Evolutionary conservation across 2,797 vertebrate genomes (phyloP), one percentile per base, ranked within the genome.

Genomic region (Apogon talboti): DNA sequence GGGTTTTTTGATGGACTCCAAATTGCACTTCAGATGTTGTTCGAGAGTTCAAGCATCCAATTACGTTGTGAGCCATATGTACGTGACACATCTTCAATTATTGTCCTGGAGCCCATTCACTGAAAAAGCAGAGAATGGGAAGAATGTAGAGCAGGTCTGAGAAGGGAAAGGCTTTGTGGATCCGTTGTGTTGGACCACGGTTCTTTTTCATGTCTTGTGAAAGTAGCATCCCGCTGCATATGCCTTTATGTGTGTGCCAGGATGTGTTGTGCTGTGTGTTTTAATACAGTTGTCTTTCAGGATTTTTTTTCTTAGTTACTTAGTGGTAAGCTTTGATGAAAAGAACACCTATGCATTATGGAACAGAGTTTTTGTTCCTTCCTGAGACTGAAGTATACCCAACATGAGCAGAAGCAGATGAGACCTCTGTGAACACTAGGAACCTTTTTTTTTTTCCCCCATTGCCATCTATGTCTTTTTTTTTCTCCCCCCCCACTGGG

Each of bases 1-100:
- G 58, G 45, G 53, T 37, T 73, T 76, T 81, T 72, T 76, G 62
- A 83, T 85, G 64, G 77, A 76, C 68, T 78, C 66, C 51, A 82
- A 85, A 88, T 82, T 88, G 77, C 82, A 83, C 75, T 86, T 90
- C 47, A 82, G 74, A 87, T 78, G 80, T 76, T 81, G 69, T 76
- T 86, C 74, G 54, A 82, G 69, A 81, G 63, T 78, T 78, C 59
- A 78, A 83, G 78, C 72, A 79, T 68, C 71, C 84, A 86, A 67
- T 86, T 84, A 81, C 54, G 51, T 68, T 42, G 50, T 49, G 59
- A 66, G 61, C 46, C 75, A 69, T 62, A 78, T 76, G 66, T 69
- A 77, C 37, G 50, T 78, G 79, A 89, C 79, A 66, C 62, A 60
- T 82, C 78, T 71, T 74, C 74, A 88, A 71, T 86, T 76, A 80